Evolutionary conservation across 1,140 invertebrate genomes (phyloP), one percentile per base, ranked within the genome.

Genomic region (Brevipalpus yothersi): DNA sequence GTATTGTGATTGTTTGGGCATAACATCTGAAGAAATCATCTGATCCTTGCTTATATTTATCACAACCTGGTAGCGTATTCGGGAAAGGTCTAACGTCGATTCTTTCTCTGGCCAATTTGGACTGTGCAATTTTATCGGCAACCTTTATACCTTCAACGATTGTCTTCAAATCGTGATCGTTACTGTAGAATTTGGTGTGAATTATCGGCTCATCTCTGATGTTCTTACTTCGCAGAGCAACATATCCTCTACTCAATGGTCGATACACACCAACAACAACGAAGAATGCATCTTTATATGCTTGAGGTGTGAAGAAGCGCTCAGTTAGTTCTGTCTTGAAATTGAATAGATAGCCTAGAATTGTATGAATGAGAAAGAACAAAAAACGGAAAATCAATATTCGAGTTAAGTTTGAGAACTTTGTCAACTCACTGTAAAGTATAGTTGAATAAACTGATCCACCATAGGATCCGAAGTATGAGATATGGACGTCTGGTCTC

Each of bases 171-270:
- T 51, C 49, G n/a, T 19, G 7, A 17, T n/a, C 8, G 57, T 88
- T 81, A 8, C 76, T 73, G 63, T 92, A 81, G 65, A 92, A 92
- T 68, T 90, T 91, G 0, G 90, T 85, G 68, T 89, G 83, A 55
- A 95, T 89, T 17, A 86, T 75, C 0, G 92, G 92, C 68, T 88
- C 82, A 61, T 88, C 81, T 61, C 80, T 82, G 0, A 90, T 91
- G 72, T 91, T 84, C 23, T 77, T 79, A 60, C 80, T 83, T 10
- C 82, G 72, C 9, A 93, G 67, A 60, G 79, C 80, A n/a, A 93
- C 82, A 9, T 75, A 72, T 0, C 88, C 88, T 64, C 75, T 77
- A 63, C 84, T 87, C 55, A 67, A 63, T 9, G 74, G 72, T 53
- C 88, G 73, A 2, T 91, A 67, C 31, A 87, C 3, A 4, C 21